Percentiles rank a stretch among this genome's conserved stretches.
phyloP scores from a whole-genome alignment of 2,888 invertebrate genomes.

The Arge pagana region DNA sequence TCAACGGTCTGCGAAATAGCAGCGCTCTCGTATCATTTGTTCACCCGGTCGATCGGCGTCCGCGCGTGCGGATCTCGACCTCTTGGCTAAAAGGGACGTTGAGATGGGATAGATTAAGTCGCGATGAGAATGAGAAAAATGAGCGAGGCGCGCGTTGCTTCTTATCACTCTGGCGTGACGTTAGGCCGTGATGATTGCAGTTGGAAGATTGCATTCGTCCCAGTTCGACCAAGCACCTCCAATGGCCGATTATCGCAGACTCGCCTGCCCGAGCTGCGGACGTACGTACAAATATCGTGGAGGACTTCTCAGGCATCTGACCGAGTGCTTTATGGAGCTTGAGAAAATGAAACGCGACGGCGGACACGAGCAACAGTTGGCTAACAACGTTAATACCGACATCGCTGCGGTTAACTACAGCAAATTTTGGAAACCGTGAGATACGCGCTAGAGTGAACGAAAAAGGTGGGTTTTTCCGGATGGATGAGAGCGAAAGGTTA shows the following conservation, averaged over 20 bases:
- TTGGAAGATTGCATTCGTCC: constrained; percentile 37
- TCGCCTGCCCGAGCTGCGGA: constrained; percentile 54
- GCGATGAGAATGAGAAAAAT: too few species aligned
- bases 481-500: constrained; percentile 17
- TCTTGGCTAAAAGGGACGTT: too few species aligned
- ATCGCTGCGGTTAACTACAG: constrained; percentile 44
- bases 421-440: constrained; percentile 47
- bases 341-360: constrained; percentile 38
- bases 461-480: constrained; percentile 17
- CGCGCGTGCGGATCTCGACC: too few species aligned
- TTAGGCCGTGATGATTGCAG: constrained; percentile 45
- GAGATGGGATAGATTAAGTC: too few species aligned
- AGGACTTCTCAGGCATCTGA: constrained; percentile 53
- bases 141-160: too few species aligned
- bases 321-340: constrained; percentile 50
- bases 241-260: constrained; percentile 50
- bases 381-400: constrained; percentile 43
- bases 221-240: constrained; percentile 37
- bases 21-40: too few species aligned
- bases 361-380: constrained; percentile 31
- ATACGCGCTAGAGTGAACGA: not conserved
- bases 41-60: too few species aligned
- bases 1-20: too few species aligned
- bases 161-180: constrained; percentile 32
- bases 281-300: constrained; percentile 57